Percentiles rank a stretch among this genome's conserved stretches.
These are phyloP conservation scores for Sebastes cheni DNA, from an alignment of 2,797 vertebrate species.

Conservation along the genomic window DNA sequence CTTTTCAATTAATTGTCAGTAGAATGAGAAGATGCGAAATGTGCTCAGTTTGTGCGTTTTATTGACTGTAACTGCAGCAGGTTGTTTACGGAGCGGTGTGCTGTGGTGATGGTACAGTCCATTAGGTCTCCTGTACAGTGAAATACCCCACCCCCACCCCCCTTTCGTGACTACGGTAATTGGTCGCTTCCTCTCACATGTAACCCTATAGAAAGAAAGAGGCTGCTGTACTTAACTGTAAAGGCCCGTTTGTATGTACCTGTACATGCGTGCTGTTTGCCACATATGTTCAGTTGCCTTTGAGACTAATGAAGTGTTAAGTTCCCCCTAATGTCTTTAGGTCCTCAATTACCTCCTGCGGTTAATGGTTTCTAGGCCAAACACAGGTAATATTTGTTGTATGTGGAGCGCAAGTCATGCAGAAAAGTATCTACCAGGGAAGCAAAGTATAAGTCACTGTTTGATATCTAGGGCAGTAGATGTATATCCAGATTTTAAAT, in stretches of 20 bases:
- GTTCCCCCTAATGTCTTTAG: slow-evolving; percentile 47
- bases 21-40: not conserved
- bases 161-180: slow-evolving; percentile 65
- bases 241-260: slow-evolving; percentile 59
- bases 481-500: not conserved
- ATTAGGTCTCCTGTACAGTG: slow-evolving; percentile 58
- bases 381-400: slow-evolving; percentile 47
- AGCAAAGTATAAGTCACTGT: slow-evolving; percentile 1
- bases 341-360: slow-evolving; percentile 43
- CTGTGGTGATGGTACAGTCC: slow-evolving; percentile 59
- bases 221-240: slow-evolving; percentile 59
- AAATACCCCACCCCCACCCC: slow-evolving; percentile 33
- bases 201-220: slow-evolving; percentile 74
- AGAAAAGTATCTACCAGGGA: not conserved
- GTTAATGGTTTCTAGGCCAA: slow-evolving; percentile 51
- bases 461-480: not conserved
- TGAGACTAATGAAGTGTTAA: slow-evolving; percentile 67
- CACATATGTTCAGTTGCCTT: slow-evolving; percentile 58
- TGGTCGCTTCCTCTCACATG: slow-evolving; percentile 75
- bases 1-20: not conserved
- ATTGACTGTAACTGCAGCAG: slow-evolving; percentile 49
- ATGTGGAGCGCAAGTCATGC: slow-evolving; percentile 15
- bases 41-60: slow-evolving; percentile 30
- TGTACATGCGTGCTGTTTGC: slow-evolving; percentile 39
- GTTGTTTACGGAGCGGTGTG: slow-evolving; percentile 53